These are phyloP conservation scores for Fulica atra DNA, from an alignment of 2,113 vertebrate genomes.

Conservation along the genomic window DNA sequence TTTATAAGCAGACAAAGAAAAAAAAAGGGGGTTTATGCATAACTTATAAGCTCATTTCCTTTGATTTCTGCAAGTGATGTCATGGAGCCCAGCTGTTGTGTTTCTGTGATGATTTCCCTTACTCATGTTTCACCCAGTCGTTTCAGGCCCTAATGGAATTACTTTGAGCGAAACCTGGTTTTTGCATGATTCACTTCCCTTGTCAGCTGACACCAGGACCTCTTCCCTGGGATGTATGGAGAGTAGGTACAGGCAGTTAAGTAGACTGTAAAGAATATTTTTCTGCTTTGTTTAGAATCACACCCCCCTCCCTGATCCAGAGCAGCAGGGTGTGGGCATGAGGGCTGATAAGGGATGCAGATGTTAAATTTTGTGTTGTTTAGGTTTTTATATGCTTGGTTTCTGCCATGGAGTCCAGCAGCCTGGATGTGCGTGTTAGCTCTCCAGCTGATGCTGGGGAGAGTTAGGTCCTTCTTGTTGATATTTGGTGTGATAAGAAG, in stretches of 20 bases:
- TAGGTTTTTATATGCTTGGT: not conserved
- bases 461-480: not conserved
- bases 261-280: not conserved
- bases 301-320: not conserved
- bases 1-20: constrained; percentile 63
- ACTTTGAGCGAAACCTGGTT: constrained; percentile 59
- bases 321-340: not conserved
- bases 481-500: not conserved
- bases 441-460: not conserved
- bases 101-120: constrained; percentile 71
- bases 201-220: constrained; percentile 71
- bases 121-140: constrained; percentile 76
- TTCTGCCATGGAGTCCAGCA: not conserved
- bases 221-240: not conserved
- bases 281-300: not conserved
- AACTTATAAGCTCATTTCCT: constrained; percentile 70
- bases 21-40: constrained; percentile 47
- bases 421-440: rapidly evolving
- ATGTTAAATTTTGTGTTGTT: not conserved
- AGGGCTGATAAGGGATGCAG: not conserved
- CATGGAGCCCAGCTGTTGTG: constrained; percentile 79
- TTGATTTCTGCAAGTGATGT: constrained; percentile 77
- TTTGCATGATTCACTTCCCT: constrained; percentile 67
- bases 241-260: not conserved
- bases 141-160: constrained; percentile 78